Percentiles rank a stretch among this genome's conserved stretches.
Evolutionary conservation across 2,113 vertebrate species (phyloP).

Genomic region (Corynorhinus townsendii): DNA sequence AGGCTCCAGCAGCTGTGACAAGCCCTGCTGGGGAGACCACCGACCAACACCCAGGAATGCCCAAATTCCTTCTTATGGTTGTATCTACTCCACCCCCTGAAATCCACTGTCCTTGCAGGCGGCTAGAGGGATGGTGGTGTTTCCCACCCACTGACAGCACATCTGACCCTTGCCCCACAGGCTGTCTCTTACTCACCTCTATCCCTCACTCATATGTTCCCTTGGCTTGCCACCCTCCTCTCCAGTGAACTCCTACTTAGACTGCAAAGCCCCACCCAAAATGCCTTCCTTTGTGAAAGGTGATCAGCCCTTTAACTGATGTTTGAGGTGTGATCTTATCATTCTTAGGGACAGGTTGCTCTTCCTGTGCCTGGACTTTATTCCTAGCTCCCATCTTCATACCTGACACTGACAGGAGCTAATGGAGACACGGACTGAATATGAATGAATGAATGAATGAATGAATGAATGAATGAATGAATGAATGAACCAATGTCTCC

Average conservation of each 20-base stretch:
- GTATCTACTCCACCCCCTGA: not conserved
- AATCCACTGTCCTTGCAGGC: not conserved
- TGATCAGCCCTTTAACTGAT: not conserved
- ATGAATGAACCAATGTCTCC: not conserved
- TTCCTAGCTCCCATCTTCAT: not conserved
- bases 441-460: not conserved
- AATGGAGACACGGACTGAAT: not conserved
- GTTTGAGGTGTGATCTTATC: not conserved
- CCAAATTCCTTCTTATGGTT: not conserved
- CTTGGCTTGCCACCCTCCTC: not conserved
- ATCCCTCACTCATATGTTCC: accelerated
- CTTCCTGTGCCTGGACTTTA: not conserved
- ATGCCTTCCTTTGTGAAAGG: not conserved
- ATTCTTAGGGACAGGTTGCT: not conserved
- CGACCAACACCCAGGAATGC: not conserved
- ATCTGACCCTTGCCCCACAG: not conserved
- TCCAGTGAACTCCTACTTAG: not conserved
- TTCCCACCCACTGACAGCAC: not conserved
- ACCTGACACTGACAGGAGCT: not conserved
- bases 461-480: not conserved
- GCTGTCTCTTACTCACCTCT: not conserved
- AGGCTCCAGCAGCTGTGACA: not conserved
- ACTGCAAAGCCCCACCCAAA: not conserved
- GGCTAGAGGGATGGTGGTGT: not conserved
- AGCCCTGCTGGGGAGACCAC: not conserved